Conservation (phyloP, 2,113 vertebrate genomes). For the Asarcornis scutulata region DNA sequence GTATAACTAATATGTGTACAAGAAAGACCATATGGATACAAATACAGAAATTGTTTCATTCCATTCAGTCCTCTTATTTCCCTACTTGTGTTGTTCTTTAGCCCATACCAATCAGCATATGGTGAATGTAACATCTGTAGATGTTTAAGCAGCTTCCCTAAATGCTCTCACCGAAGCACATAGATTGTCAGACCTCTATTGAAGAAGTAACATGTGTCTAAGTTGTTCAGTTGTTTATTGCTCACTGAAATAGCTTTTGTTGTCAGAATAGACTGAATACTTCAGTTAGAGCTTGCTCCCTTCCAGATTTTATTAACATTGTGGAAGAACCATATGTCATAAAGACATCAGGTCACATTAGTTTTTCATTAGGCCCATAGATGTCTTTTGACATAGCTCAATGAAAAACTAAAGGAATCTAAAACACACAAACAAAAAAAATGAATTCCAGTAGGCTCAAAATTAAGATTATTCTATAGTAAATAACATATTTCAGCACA, state of each 20-base stretch:
- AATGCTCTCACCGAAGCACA: not conserved
- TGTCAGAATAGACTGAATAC: not conserved
- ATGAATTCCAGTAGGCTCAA: not conserved
- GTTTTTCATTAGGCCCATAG: not conserved
- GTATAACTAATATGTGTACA: not conserved
- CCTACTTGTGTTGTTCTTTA: not conserved
- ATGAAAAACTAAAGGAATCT: not conserved
- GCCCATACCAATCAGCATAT: not conserved
- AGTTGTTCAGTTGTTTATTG: not conserved
- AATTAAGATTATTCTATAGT: not conserved
- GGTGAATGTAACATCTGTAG: not conserved
- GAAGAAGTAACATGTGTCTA: not conserved
- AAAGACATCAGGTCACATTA: not conserved
- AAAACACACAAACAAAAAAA: too few relatives aligned
- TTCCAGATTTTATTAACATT: not conserved
- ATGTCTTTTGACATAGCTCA: not conserved
- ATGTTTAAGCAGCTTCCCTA: not conserved
- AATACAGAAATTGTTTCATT: not conserved
- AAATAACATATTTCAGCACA: not conserved
- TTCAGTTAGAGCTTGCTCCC: not conserved
- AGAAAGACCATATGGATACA: not conserved
- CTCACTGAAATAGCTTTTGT: not conserved
- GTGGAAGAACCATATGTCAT: not conserved
- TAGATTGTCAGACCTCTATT: not conserved
- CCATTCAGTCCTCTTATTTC: not conserved